A percentile compares a stretch with the other conserved stretches of the same genome.
phyloP scores from a whole-genome alignment of 1,140 invertebrate species.

The Drosophila burlai region DNA sequence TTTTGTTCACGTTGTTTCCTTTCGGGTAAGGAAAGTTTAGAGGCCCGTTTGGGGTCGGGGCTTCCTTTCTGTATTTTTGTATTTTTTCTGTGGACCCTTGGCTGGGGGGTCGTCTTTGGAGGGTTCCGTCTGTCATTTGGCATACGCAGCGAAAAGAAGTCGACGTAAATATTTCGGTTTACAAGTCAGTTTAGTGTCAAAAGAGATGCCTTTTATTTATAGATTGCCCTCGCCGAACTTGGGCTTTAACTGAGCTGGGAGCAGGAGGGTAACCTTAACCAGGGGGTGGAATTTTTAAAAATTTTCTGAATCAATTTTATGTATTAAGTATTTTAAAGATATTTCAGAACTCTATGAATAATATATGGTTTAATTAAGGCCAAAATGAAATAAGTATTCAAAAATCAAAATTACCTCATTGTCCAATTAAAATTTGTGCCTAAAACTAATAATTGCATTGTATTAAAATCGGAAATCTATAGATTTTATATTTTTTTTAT shows the following conservation, averaged over 20 bases:
- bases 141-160: constrained; percentile 45
- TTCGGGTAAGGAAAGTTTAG: constrained; percentile 55
- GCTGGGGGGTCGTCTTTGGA: constrained; percentile 8
- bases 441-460: too few relatives aligned
- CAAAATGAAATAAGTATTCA: neutral
- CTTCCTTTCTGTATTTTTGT: constrained; percentile 13
- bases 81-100: constrained; percentile 13
- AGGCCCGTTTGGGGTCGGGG: constrained; percentile 32
- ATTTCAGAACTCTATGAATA: neutral
- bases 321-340: neutral
- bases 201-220: constrained; percentile 74
- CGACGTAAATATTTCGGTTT: constrained; percentile 76
- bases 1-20: constrained; percentile 53
- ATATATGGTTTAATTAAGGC: neutral
- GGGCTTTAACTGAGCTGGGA: neutral
- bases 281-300: neutral
- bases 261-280: constrained; percentile 11
- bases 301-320: neutral
- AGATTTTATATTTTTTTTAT: rapidly evolving
- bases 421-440: neutral
- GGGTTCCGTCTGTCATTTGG: constrained; percentile 66
- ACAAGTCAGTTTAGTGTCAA: constrained; percentile 81
- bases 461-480: neutral
- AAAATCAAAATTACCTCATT: too few relatives aligned
- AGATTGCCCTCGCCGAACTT: constrained; percentile 50